Percentiles rank a stretch among this genome's conserved stretches.
Conservation (phyloP, 1,140 invertebrate species). For the Maniola jurtina region DNA sequence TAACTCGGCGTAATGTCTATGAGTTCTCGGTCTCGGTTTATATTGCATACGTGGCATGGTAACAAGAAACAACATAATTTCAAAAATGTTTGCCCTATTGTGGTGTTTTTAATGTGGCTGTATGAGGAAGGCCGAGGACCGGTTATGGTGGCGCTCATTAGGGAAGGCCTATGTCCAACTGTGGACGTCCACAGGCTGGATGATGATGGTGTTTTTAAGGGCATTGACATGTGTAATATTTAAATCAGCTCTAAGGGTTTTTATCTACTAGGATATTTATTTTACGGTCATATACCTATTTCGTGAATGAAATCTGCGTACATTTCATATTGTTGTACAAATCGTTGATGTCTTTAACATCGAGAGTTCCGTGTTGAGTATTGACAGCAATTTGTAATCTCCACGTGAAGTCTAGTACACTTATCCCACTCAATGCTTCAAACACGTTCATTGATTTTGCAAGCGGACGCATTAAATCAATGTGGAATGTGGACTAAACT, state of each 20-base stretch:
- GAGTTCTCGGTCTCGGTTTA: conserved; percentile 3
- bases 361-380: neutral
- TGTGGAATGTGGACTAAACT: neutral
- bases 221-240: too few relatives aligned
- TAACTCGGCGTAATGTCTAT: conserved; percentile 13
- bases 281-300: too few relatives aligned
- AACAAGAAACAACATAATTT: neutral
- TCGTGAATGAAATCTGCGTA: neutral
- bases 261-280: too few relatives aligned
- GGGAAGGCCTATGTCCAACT: too few relatives aligned
- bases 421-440: neutral
- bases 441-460: neutral
- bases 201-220: neutral
- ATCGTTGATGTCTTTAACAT: neutral
- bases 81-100: neutral
- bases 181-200: too few relatives aligned
- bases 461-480: neutral
- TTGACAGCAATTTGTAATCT: neutral
- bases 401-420: neutral
- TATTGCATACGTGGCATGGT: conserved; percentile 13
- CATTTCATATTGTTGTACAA: neutral
- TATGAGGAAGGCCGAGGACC: too few relatives aligned
- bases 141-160: too few relatives aligned
- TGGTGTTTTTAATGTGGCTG: too few relatives aligned
- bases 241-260: too few relatives aligned